Conservation (phyloP, 2,113 vertebrate genomes). For the Pelodiscus sinensis region DNA sequence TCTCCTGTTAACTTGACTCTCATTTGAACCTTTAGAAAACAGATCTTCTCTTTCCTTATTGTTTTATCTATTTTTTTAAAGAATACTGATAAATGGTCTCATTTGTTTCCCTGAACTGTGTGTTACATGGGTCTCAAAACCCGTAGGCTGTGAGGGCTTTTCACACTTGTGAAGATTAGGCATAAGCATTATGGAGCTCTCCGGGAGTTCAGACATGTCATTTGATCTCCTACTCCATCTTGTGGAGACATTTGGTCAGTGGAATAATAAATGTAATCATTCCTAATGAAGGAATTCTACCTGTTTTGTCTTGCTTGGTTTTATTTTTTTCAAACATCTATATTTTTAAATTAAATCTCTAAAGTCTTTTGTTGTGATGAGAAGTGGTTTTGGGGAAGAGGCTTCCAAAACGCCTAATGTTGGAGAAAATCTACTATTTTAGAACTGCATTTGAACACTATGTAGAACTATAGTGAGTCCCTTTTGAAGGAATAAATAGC, state of each 20-base stretch:
- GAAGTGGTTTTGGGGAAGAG: background rate
- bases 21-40: background rate
- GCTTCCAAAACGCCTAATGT: background rate
- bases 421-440: background rate
- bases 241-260: background rate
- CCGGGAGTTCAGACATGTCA: background rate
- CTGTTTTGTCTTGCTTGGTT: background rate
- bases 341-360: background rate
- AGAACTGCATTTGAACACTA: background rate
- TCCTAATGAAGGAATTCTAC: background rate
- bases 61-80: background rate
- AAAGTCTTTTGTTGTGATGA: background rate
- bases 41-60: fast-evolving
- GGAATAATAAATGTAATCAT: background rate
- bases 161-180: background rate
- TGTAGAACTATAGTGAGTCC: background rate
- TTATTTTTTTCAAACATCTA: background rate
- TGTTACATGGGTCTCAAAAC: background rate
- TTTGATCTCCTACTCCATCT: constrained; percentile 61
- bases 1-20: background rate
- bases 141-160: background rate
- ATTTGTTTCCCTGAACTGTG: fast-evolving
- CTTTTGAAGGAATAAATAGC: background rate
- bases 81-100: background rate
- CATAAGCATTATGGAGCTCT: background rate